These are phyloP conservation scores for Cheirogaleus major DNA, from an alignment of 2,797 vertebrate species.

Conservation along the genomic window DNA sequence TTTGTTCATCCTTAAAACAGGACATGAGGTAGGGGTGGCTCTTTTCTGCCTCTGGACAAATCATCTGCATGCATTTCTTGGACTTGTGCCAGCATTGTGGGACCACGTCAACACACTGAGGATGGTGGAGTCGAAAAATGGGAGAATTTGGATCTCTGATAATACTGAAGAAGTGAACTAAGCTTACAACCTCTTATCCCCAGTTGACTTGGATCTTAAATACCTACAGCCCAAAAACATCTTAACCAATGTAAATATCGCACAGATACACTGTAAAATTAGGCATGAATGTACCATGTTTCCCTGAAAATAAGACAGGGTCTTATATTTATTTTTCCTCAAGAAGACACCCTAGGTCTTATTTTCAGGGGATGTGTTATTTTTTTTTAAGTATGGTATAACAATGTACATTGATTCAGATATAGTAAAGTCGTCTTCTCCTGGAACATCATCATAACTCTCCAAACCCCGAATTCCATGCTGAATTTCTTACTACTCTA, in stretches of 20 bases:
- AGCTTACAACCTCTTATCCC: neutral
- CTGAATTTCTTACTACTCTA: too few relatives aligned
- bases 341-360: too few relatives aligned
- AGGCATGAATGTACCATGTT: too few relatives aligned
- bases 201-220: neutral
- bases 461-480: too few relatives aligned
- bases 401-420: too few relatives aligned
- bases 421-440: too few relatives aligned
- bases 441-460: too few relatives aligned
- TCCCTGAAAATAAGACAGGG: too few relatives aligned
- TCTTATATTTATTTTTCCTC: too few relatives aligned
- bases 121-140: neutral
- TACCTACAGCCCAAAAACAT: neutral
- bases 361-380: too few relatives aligned
- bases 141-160: neutral
- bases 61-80: neutral
- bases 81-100: neutral
- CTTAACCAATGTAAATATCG: neutral
- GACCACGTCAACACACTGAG: neutral
- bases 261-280: neutral
- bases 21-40: neutral
- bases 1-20: neutral
- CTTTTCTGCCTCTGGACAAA: neutral
- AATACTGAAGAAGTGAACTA: neutral
- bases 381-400: too few relatives aligned